Base-by-base conservation (phyloP, 2,888 invertebrate species). In the Athripsodes cinereus region DNA sequence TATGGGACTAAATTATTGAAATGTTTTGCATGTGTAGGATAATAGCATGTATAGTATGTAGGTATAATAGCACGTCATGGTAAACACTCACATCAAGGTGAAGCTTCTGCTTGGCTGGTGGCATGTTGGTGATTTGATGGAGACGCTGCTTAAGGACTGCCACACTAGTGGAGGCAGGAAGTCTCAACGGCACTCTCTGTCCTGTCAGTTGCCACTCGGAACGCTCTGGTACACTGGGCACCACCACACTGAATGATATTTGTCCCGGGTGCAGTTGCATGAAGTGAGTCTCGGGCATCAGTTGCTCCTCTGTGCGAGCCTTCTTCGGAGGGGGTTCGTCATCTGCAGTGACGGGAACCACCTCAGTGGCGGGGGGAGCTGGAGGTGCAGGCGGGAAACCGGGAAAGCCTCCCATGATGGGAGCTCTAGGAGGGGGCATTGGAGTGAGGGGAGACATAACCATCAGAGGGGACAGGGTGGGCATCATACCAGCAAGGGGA, bases 71-170 rank as follows among this genome's bases (percentile, higher is more conserved):
- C n/a, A n/a, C n/a, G n/a, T n/a, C n/a, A 3, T 2, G 22, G 26
- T 26, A 26, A 47, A 22, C 18, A 69, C 72, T 71, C 72, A 90
- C 96, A 78, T 97, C 97, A 69, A 90, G 91, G 66, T 93, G 91
- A 64, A 99, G 81, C 73, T 99, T 97, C 76, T 99, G 98, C 72
- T 99, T 99, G 55, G 96, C 95, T 18, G 90, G 92, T 47, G 96
- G 95, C 89, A 99, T 92, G 64, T 90, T 91, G 58, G 92, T 90
- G 70, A 92, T 88, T 64, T 91, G 86, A 69, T 86, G 86, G 66
- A 99, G 83, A 70, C 90, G 86, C 11, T 87, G 84, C 77, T 99
- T 99, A 66, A 99, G 83, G 55, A 86, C 87, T 13, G 88, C 84
- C n/a, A 96, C 87, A 0, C 85, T 78, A 65, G 95, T 91, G 13